phyloP scores from a whole-genome alignment of 2,888 invertebrate species.

The Drosophila ezoana region DNA sequence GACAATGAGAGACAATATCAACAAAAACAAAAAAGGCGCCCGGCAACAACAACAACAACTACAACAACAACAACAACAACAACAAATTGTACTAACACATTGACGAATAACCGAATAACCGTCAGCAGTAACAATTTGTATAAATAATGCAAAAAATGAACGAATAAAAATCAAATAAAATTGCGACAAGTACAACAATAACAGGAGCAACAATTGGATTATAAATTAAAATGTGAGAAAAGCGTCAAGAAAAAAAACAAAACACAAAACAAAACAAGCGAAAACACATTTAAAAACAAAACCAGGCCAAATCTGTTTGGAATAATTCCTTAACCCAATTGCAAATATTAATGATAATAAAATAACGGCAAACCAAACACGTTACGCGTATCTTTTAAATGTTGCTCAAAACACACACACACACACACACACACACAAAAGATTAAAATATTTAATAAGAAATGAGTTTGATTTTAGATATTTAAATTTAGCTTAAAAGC shows the following conservation, averaged over 20 bases:
- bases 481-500: too few species aligned
- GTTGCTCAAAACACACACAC: too few species aligned
- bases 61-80: constrained; percentile 24
- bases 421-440: too few species aligned
- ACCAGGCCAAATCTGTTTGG: constrained; percentile 11
- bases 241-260: constrained; percentile 9
- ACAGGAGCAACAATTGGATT: constrained; percentile 50
- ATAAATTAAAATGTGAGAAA: constrained; percentile 60
- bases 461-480: background rate
- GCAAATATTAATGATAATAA: constrained; percentile 58
- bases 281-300: constrained; percentile 4
- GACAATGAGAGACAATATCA: constrained; percentile 62
- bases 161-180: constrained; percentile 6
- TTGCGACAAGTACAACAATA: constrained; percentile 50
- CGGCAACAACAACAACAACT: constrained; percentile 19
- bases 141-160: constrained; percentile 64
- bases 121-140: constrained; percentile 63
- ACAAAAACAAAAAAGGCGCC: constrained; percentile 30
- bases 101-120: constrained; percentile 48
- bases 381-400: too few species aligned
- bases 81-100: constrained; percentile 49
- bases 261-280: constrained; percentile 19
- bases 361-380: constrained; percentile 2
- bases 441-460: background rate
- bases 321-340: constrained; percentile 59